Evolutionary conservation across 2,888 invertebrate genomes (phyloP).

Genomic region (Augochlorella aurata): DNA sequence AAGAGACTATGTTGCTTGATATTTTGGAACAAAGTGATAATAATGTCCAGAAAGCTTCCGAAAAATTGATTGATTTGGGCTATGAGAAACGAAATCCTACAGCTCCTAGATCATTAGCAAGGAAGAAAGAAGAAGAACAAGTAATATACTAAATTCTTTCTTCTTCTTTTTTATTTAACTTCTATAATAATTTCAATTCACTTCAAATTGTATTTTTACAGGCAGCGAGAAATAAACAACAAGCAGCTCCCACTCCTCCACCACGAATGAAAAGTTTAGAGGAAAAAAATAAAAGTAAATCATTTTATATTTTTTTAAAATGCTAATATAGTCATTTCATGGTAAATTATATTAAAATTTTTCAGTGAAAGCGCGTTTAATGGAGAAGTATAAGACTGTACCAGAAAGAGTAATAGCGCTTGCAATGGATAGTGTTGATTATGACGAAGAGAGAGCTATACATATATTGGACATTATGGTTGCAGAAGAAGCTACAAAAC

Average conservation of each 20-base stretch:
- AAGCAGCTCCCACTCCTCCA: slow-evolving; percentile 82
- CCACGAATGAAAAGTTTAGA: slow-evolving; percentile 87
- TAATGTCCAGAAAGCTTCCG: slow-evolving; percentile 94
- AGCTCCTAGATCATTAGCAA: slow-evolving; percentile 83
- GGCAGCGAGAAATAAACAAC: slow-evolving; percentile 53
- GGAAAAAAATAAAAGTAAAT: slow-evolving; percentile 88
- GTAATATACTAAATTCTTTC: slow-evolving; percentile 44
- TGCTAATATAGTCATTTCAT: background rate
- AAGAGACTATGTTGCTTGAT: slow-evolving; percentile 93
- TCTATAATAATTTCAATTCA: slow-evolving; percentile 10
- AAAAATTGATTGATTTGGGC: slow-evolving; percentile 90
- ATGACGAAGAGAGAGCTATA: slow-evolving; percentile 90
- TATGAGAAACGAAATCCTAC: slow-evolving; percentile 89
- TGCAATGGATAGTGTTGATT: slow-evolving; percentile 94
- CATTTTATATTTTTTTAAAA: background rate
- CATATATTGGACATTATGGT: slow-evolving; percentile 90
- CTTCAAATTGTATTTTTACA: slow-evolving; percentile 36
- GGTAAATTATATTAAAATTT: slow-evolving; percentile 50
- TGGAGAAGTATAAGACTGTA: slow-evolving; percentile 88
- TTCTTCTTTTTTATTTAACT: background rate
- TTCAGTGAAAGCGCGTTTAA: slow-evolving; percentile 88
- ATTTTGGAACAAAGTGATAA: slow-evolving; percentile 93
- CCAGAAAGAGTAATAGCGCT: slow-evolving; percentile 92
- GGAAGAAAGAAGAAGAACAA: slow-evolving; percentile 81
- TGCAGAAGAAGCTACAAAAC: slow-evolving; percentile 85